Percentiles rank a stretch among this genome's conserved stretches.
Conservation (phyloP, 2,888 invertebrate species). For the Drosophila cognata region DNA sequence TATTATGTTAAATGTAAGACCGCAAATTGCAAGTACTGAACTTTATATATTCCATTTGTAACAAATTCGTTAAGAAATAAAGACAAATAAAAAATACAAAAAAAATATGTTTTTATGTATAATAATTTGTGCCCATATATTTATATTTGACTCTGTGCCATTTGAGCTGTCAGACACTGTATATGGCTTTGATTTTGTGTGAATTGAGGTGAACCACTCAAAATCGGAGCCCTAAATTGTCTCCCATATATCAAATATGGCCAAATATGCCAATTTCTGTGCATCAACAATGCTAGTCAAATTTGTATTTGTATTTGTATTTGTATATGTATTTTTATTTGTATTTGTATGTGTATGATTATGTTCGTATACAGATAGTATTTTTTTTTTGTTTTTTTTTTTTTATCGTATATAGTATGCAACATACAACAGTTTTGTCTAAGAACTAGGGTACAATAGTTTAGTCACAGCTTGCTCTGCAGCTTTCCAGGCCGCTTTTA, state of each 20-base stretch:
- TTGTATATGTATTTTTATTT: not conserved
- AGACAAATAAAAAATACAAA: not conserved
- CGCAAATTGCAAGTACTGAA: not conserved
- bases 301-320: not conserved
- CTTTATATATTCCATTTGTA: not conserved
- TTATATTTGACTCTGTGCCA: too few species aligned
- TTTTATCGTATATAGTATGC: constrained; percentile 20
- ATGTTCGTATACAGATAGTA: constrained; percentile 43
- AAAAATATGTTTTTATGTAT: not conserved
- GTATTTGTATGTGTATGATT: constrained; percentile 1
- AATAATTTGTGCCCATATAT: not conserved
- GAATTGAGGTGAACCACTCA: not conserved
- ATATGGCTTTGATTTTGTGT: not conserved
- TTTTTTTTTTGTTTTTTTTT: not conserved
- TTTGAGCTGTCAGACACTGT: too few species aligned
- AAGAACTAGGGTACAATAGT: constrained; percentile 49
- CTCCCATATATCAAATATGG: not conserved
- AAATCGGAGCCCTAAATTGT: not conserved
- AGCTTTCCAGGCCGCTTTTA: constrained; percentile 66
- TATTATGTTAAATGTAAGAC: not conserved
- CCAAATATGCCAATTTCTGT: not conserved
- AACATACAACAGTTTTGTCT: constrained; percentile 34
- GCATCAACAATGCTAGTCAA: not conserved
- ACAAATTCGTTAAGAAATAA: not conserved
- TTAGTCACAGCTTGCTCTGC: constrained; percentile 75